A percentile compares a stretch with the other conserved stretches of the same genome.
phyloP scores from a whole-genome alignment of 2,113 vertebrate genomes.

The Dasyurus viverrinus region DNA sequence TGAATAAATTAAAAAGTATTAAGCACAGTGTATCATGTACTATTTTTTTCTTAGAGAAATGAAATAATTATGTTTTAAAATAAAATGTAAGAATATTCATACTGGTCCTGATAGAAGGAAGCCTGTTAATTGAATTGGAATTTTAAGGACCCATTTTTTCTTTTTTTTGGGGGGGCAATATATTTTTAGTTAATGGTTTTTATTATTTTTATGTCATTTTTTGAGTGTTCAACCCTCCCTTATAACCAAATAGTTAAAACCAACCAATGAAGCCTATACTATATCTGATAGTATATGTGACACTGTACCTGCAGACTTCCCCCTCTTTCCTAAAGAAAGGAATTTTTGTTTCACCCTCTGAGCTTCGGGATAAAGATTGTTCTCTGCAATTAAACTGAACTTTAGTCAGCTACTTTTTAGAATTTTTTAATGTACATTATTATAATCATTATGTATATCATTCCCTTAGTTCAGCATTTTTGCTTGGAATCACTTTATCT shows the following conservation, averaged over 20 bases:
- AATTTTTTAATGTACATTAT: not conserved
- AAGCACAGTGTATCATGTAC: slow-evolving; percentile 4
- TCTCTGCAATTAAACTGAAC: not conserved
- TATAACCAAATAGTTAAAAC: not conserved
- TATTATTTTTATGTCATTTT: not conserved
- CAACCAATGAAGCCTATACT: not conserved
- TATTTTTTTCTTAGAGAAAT: slow-evolving; percentile 45
- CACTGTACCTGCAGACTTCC: not conserved
- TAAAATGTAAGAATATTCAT: slow-evolving; percentile 49
- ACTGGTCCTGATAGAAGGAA: slow-evolving; percentile 49
- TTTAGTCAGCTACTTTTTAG: not conserved
- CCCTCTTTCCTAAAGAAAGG: not conserved
- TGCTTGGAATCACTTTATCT: not conserved
- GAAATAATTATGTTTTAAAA: slow-evolving; percentile 57
- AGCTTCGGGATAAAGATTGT: not conserved
- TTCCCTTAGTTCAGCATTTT: not conserved
- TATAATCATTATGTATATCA: not conserved
- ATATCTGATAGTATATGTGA: not conserved
- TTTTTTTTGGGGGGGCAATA: not conserved
- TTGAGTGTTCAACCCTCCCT: not conserved
- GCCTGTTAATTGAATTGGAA: slow-evolving; percentile 44
- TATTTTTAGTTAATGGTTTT: not conserved
- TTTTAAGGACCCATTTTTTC: slow-evolving; percentile 40
- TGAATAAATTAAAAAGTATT: not conserved
- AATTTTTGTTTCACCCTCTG: not conserved